Evolutionary conservation across 2,113 vertebrate species (phyloP), one percentile per base, ranked within the genome.

Genomic region (Pitta sordida): DNA sequence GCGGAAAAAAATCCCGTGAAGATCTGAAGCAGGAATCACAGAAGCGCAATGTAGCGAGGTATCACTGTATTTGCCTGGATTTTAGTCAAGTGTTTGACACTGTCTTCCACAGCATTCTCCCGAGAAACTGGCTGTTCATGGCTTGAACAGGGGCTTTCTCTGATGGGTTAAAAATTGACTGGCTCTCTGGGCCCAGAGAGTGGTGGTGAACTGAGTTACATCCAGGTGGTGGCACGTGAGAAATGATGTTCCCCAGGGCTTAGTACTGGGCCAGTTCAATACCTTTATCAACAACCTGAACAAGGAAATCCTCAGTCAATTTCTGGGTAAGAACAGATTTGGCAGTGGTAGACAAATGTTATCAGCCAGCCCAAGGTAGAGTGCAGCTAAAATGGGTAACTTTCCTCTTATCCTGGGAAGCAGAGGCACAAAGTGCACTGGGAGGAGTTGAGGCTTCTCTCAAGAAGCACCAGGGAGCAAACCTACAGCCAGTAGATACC

Each of bases 201-300:
- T 9, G 26, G 20, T 32, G 70, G 30, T 13, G 14, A 34, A 19
- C 18, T 34, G 6, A 48, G 21, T 53, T 29, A 30, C 20, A 48
- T 32, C 27, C 62, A 53, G 24, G 24, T 41, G 29, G 39, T 39
- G 29, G 24, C 46, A 1, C 0, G 24, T 18, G 46, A 75, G 60
- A 32, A 34, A 11, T 18, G 20, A 10, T 30, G 11, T 13, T 68
- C 24, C 39, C 34, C 55, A 55, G 30, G 9, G 41, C 30, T 48
- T 46, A 39, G 11, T 60, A 17, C 7, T 53, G 11, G 29, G 9
- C 4, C 0, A 0, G 29, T 60, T 74, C 43, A 44, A 65, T 11
- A 52, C 13, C 52, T 65, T 44, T 68, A 48, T 55, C 34, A 83
- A 68, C 21, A 69, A 36, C 30, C 62, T 48, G 24, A 30, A 19